phyloP scores from a whole-genome alignment of 2,888 invertebrate species.

The Bruchidius siliquastri region DNA sequence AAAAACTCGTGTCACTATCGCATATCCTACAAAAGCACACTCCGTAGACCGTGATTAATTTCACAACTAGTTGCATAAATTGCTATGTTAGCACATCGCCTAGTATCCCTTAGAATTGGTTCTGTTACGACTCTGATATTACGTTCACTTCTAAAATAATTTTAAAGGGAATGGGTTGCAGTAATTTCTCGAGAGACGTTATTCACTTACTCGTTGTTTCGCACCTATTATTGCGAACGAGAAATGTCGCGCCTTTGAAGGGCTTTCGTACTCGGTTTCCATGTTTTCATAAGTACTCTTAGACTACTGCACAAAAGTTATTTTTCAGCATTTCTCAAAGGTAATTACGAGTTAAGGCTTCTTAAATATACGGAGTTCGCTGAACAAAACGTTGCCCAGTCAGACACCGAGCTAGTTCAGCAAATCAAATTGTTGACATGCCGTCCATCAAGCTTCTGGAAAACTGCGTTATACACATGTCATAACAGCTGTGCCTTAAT shows the following conservation, averaged over 20 bases:
- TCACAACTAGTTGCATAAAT: too few relatives aligned
- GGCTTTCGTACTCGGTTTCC: not conserved
- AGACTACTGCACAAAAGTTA: not conserved
- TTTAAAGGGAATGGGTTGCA: not conserved
- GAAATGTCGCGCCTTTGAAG: not conserved
- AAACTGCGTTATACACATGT: too few relatives aligned
- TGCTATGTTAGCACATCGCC: too few relatives aligned
- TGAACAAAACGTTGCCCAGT: too few relatives aligned
- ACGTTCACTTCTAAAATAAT: not conserved
- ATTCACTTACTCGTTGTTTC: not conserved
- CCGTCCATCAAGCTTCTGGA: too few relatives aligned
- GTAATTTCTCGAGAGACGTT: not conserved
- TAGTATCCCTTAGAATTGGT: not conserved
- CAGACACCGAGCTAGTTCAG: too few relatives aligned
- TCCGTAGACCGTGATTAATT: too few relatives aligned
- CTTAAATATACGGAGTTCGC: not conserved
- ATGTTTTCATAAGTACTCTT: not conserved
- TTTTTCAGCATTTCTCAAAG: not conserved
- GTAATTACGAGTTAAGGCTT: not conserved
- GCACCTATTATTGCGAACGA: not conserved
- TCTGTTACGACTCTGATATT: not conserved
- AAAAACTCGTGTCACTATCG: too few relatives aligned
- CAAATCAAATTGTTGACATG: too few relatives aligned
- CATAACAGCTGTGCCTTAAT: too few relatives aligned
- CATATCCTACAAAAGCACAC: too few relatives aligned